Percentiles rank a stretch among this genome's conserved stretches.
phyloP scores from a whole-genome alignment of 1,140 invertebrate genomes.

The Euschistus heros region DNA sequence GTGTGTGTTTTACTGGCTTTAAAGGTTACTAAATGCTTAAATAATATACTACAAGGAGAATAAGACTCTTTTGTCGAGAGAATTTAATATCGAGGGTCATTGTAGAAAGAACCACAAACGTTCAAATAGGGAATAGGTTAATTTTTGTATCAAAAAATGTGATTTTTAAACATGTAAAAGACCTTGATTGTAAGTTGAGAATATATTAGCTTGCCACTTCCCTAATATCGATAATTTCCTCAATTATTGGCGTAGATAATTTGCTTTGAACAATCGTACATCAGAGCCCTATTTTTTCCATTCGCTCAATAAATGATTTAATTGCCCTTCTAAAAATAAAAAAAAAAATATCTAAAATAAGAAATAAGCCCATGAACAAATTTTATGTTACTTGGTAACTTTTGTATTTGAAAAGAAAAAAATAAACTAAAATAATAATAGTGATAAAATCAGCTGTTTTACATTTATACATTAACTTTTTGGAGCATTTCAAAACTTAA shows the following conservation, averaged over 20 bases:
- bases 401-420: too few relatives aligned
- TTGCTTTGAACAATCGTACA: neutral
- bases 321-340: slow-evolving; percentile 1
- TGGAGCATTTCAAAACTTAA: slow-evolving; percentile 1
- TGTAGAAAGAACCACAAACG: slow-evolving; percentile 15
- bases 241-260: too few relatives aligned
- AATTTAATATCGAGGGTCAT: slow-evolving; percentile 18
- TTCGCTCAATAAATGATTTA: slow-evolving; percentile 8
- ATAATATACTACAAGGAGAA: slow-evolving; percentile 19
- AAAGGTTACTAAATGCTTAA: slow-evolving; percentile 18
- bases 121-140: slow-evolving; percentile 18
- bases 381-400: slow-evolving; percentile 7
- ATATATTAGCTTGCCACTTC: slow-evolving; percentile 12
- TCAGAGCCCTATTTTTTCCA: neutral
- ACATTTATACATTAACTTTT: neutral
- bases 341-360: neutral
- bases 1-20: slow-evolving; percentile 25
- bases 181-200: slow-evolving; percentile 9
- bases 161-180: slow-evolving; percentile 14
- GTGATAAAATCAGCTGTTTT: neutral
- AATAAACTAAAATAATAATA: too few relatives aligned
- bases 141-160: slow-evolving; percentile 18
- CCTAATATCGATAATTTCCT: neutral
- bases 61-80: slow-evolving; percentile 17
- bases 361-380: neutral